Conservation (phyloP, 2,797 vertebrate species). For the Cuculus canorus region DNA sequence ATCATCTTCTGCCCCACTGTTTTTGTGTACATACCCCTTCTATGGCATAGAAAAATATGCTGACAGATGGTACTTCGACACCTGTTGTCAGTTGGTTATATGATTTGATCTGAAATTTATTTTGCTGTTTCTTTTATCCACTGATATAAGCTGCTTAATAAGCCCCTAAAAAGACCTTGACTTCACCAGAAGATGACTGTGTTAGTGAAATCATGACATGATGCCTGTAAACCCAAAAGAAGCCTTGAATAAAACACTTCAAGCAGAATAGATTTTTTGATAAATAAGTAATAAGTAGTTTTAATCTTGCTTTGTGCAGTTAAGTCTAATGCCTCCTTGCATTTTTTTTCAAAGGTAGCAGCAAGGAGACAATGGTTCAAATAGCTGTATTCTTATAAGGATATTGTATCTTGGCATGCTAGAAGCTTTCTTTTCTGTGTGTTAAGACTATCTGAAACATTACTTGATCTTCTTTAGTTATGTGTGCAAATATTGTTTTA, state of each 20-base stretch:
- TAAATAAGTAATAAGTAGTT: not conserved
- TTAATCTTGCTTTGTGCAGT: not conserved
- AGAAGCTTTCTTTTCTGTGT: not conserved
- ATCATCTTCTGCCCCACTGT: not conserved
- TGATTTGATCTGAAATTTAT: slow-evolving; percentile 58
- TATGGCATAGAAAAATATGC: not conserved
- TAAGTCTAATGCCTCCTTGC: not conserved
- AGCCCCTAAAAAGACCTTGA: slow-evolving; percentile 24
- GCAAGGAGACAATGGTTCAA: not conserved
- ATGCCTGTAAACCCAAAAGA: not conserved
- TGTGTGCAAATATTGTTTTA: not conserved
- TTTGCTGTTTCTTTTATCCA: slow-evolving; percentile 42
- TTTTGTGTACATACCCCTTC: not conserved
- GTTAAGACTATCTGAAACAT: not conserved
- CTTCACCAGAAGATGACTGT: not conserved
- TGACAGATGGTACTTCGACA: slow-evolving; percentile 39
- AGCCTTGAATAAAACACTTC: not conserved
- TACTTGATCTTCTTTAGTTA: not conserved
- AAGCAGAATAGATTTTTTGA: not conserved
- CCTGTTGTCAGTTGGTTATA: slow-evolving; percentile 19
- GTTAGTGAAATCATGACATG: not conserved
- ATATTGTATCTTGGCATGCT: not conserved
- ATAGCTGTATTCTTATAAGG: not conserved
- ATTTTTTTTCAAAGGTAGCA: not conserved
- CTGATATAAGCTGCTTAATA: slow-evolving; percentile 57